phyloP scores from a whole-genome alignment of 1,140 invertebrate species.

The Eumaeus atala region DNA sequence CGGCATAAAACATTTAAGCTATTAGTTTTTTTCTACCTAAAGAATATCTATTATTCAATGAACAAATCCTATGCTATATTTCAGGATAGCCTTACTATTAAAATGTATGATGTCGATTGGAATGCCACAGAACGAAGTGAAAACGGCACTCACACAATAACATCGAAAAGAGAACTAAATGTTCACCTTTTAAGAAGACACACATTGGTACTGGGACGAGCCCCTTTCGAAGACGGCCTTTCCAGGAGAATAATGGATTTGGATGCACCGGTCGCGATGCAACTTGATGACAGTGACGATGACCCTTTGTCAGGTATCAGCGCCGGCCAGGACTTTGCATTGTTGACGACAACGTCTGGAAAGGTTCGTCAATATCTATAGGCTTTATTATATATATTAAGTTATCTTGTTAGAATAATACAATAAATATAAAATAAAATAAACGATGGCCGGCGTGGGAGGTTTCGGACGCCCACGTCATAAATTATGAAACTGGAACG shows the following conservation, averaged over 20 bases:
- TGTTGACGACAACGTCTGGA: constrained; percentile 85
- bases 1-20: too few species aligned
- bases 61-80: constrained; percentile 12
- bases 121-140: constrained; percentile 33
- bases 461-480: too few species aligned
- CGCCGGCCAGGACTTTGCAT: constrained; percentile 89
- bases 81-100: constrained; percentile 88
- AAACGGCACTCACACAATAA: constrained; percentile 41
- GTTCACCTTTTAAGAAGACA: constrained; percentile 77
- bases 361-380: constrained; percentile 66
- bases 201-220: constrained; percentile 83
- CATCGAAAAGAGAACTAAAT: constrained; percentile 70
- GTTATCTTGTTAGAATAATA: not conserved
- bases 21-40: too few species aligned
- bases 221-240: constrained; percentile 81
- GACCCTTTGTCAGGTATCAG: constrained; percentile 54
- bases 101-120: constrained; percentile 82
- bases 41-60: too few species aligned
- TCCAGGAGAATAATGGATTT: constrained; percentile 42
- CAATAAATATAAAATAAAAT: too few species aligned
- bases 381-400: not conserved
- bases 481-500: too few species aligned
- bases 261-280: constrained; percentile 48
- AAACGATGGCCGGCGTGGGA: too few species aligned
- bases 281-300: constrained; percentile 59